Percentiles rank a stretch among this genome's conserved stretches.
phyloP scores from a whole-genome alignment of 2,888 invertebrate species.

The Lycophotia porphyrea region DNA sequence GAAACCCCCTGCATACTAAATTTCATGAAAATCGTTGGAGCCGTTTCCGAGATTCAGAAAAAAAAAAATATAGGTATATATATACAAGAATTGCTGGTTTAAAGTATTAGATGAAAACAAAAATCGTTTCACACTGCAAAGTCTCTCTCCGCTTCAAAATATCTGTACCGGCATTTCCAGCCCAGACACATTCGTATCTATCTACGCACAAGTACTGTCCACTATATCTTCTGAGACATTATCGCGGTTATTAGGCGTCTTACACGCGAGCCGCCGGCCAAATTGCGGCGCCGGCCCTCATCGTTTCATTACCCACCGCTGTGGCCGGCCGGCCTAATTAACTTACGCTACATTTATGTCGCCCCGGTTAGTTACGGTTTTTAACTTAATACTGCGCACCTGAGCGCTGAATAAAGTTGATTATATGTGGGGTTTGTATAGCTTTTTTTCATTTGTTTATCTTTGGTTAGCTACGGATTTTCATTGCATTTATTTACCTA shows the following conservation, averaged over 20 bases:
- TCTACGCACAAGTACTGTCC: conserved; percentile 1
- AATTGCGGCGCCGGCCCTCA: conserved; percentile 30
- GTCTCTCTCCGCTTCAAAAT: background rate
- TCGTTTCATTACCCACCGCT: conserved; percentile 58
- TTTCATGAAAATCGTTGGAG: too few species aligned
- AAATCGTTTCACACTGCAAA: background rate
- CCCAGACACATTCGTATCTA: background rate
- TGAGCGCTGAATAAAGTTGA: conserved; percentile 40
- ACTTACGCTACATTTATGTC: conserved; percentile 46
- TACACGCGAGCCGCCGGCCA: conserved; percentile 32
- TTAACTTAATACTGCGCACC: conserved; percentile 47
- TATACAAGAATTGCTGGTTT: too few species aligned
- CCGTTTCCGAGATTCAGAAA: too few species aligned
- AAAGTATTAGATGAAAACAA: too few species aligned
- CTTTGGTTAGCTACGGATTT: background rate
- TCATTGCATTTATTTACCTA: background rate
- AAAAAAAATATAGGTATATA: too few species aligned
- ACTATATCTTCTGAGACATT: conserved; percentile 47
- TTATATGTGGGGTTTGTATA: background rate
- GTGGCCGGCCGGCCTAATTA: conserved; percentile 59
- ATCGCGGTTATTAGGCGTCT: conserved; percentile 44
- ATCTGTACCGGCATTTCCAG: background rate
- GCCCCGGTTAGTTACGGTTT: conserved; percentile 37
- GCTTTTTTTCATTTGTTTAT: conserved; percentile 9
- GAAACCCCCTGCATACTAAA: too few species aligned